Conservation (phyloP, 2,113 vertebrate species). For the Heteronetta atricapilla region DNA sequence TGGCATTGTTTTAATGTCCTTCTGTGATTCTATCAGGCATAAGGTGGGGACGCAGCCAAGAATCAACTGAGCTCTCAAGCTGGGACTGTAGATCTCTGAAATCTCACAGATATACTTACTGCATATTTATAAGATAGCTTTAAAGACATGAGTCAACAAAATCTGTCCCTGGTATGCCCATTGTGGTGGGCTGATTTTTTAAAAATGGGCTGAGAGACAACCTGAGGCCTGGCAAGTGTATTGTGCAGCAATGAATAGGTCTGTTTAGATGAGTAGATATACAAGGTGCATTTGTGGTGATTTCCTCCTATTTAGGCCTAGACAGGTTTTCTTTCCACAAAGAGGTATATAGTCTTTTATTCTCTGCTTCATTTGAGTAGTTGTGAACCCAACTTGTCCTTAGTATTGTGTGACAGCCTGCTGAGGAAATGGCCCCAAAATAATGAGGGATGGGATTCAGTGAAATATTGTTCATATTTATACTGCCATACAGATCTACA, state of each 20-base stretch:
- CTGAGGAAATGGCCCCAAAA: slow-evolving; percentile 80
- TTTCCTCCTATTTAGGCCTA: slow-evolving; percentile 70
- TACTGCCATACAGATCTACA: slow-evolving; percentile 65
- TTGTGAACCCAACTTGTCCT: slow-evolving; percentile 76
- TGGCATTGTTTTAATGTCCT: not conserved
- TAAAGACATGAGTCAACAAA: slow-evolving; percentile 63
- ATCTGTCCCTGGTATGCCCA: not conserved
- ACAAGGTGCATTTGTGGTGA: slow-evolving; percentile 65
- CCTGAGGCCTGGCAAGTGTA: slow-evolving; percentile 30
- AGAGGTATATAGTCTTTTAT: slow-evolving; percentile 76
- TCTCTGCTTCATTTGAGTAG: slow-evolving; percentile 76
- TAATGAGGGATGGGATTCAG: slow-evolving; percentile 76
- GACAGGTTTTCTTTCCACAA: slow-evolving; percentile 72
- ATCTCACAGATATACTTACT: not conserved
- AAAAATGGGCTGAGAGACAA: slow-evolving; percentile 37
- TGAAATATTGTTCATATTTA: slow-evolving; percentile 79
- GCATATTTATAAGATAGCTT: slow-evolving; percentile 57
- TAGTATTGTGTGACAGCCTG: slow-evolving; percentile 73
- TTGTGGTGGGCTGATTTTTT: slow-evolving; percentile 39
- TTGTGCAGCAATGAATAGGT: slow-evolving; percentile 67
- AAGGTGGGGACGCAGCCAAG: slow-evolving; percentile 16
- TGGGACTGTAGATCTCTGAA: not conserved
- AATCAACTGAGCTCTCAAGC: not conserved
- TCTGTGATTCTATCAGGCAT: not conserved
- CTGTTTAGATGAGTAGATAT: slow-evolving; percentile 65